Conservation (phyloP, 2,888 invertebrate species). For the Spialia ferax region DNA sequence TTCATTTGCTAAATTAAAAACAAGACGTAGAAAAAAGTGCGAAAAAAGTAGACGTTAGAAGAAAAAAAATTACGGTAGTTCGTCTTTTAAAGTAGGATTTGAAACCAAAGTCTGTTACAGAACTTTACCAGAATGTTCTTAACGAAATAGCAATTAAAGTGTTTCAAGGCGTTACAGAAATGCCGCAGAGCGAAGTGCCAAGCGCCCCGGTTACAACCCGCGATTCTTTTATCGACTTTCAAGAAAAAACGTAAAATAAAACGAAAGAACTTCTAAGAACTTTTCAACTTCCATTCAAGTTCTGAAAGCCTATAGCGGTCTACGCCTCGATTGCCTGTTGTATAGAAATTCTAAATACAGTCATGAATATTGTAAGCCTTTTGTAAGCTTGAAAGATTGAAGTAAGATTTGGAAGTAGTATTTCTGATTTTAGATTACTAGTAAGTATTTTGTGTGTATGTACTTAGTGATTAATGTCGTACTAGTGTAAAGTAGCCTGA, state of each 20-base stretch:
- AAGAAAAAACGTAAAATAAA: slow-evolving; percentile 33
- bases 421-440: too few relatives aligned
- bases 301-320: slow-evolving; percentile 28
- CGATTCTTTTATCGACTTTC: slow-evolving; percentile 34
- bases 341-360: slow-evolving; percentile 6
- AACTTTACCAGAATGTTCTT: slow-evolving; percentile 2
- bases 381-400: not conserved
- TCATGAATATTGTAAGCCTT: slow-evolving; percentile 4
- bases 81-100: too few relatives aligned
- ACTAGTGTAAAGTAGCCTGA: too few relatives aligned
- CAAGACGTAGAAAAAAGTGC: too few relatives aligned
- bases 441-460: too few relatives aligned
- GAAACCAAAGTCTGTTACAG: not conserved
- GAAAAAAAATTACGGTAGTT: too few relatives aligned
- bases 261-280: slow-evolving; percentile 33
- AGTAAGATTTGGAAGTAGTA: not conserved
- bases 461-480: too few relatives aligned
- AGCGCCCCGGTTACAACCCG: slow-evolving; percentile 30
- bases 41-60: too few relatives aligned
- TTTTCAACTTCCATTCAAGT: slow-evolving; percentile 31
- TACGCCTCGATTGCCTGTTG: slow-evolving; percentile 10
- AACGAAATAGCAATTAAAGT: slow-evolving; percentile 25
- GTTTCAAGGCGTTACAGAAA: slow-evolving; percentile 25
- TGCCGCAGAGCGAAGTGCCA: slow-evolving; percentile 20
- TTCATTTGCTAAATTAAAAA: too few relatives aligned